Evolutionary conservation across 2,888 invertebrate species (phyloP), one percentile per base, ranked within the genome.

Genomic region (Adelphocoris suturalis): DNA sequence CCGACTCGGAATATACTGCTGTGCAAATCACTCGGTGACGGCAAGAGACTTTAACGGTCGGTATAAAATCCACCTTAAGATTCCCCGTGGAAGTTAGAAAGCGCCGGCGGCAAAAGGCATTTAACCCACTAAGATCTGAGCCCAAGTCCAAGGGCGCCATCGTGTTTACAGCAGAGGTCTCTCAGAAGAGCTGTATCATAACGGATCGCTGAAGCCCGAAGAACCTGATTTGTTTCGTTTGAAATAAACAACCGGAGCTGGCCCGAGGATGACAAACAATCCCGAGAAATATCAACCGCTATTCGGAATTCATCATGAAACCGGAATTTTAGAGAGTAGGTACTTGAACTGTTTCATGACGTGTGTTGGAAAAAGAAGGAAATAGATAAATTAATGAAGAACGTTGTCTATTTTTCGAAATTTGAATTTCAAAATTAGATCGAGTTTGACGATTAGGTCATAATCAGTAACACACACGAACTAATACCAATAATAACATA

Each of bases 61-160:
- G 76, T 46, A 46, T 28, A 14, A 46, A 28, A 76, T n/a, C 76
- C 23, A 28, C 52, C 52, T 52, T 16, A 2, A 61, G 61, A n/a
- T 19, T 13, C 19, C 19, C 19, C 61, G 19, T 19, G 61, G 61
- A 61, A 61, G 61, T 52, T 61, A 61, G 61, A 61, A 61, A 61
- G 61, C 61, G 61, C 76, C 76, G 5, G 76, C 28, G 28, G 76
- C 75, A 2, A 52, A n/a, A 75, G 75, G 28, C n/a, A 76, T 76
- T 76, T 76, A 76, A 76, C 76, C 76, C 76, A 76, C 37, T 76
- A 46, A 76, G 76, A 46, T 76, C 76, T 61, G 2, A 61, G 61
- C 61, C 19, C 52, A 19, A 75, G 75, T 75, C 28, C 75, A 75
- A 75, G 23, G 75, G 75, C 23, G 28, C 28, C 75, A 28, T 57